These are phyloP conservation scores for Phymorhynchus buccinoides DNA, from an alignment of 1,140 invertebrate species.

Conservation along the genomic window DNA sequence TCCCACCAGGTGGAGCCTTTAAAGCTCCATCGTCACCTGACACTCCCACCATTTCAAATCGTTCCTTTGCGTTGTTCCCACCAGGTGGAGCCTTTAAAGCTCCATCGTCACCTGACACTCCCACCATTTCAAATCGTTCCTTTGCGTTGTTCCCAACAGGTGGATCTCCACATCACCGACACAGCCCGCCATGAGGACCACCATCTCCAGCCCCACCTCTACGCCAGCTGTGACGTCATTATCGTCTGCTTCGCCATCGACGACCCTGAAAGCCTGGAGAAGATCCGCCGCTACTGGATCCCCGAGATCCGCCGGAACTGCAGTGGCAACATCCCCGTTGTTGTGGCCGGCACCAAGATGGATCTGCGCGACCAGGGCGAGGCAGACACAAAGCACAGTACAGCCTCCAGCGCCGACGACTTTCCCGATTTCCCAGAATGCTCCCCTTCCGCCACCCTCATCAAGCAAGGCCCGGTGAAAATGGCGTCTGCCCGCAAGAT, in stretches of 20 bases:
- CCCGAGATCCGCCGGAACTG: constrained; percentile 89
- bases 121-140: no score
- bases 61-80: no score
- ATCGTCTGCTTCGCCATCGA: constrained; percentile 64
- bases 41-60: no score
- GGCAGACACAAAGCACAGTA: background rate
- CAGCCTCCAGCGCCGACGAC: background rate
- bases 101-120: no score
- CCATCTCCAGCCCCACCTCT: constrained; percentile 93
- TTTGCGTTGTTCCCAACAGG: constrained; percentile 65
- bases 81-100: no score
- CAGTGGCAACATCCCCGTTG: constrained; percentile 95
- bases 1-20: no score
- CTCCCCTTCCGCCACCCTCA: constrained; percentile 75
- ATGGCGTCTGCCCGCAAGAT: constrained; percentile 49
- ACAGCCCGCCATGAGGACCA: constrained; percentile 96
- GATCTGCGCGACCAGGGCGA: constrained; percentile 88
- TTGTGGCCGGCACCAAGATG: constrained; percentile 81
- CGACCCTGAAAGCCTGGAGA: constrained; percentile 89
- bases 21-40: no score
- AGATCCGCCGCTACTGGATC: constrained; percentile 88
- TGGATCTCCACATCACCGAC: constrained; percentile 95
- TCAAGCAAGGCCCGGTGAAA: constrained; percentile 80
- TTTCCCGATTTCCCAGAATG: constrained; percentile 19
- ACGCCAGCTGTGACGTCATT: constrained; percentile 90